phyloP scores from a whole-genome alignment of 2,888 invertebrate species.

The Drosophila cognata region DNA sequence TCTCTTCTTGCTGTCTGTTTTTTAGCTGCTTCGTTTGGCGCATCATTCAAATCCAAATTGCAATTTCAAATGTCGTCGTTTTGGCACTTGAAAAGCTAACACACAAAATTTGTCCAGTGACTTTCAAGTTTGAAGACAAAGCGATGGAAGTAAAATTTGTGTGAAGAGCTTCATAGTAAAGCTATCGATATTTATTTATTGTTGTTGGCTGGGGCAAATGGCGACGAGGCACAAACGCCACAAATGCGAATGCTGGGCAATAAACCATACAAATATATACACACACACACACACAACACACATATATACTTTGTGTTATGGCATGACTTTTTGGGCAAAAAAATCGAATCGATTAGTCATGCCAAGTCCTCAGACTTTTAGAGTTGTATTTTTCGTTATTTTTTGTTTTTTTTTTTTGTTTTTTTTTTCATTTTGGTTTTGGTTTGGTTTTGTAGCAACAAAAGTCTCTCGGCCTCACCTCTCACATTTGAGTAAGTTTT shows the following conservation, averaged over 20 bases:
- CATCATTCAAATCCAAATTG: constrained; percentile 45
- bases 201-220: constrained; percentile 1
- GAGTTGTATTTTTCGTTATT: constrained; percentile 27
- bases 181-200: constrained; percentile 58
- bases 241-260: constrained; percentile 35
- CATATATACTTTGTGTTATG: constrained; percentile 38
- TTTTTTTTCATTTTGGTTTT: background rate
- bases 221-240: constrained; percentile 24
- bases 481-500: constrained; percentile 51
- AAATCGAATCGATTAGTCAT: constrained; percentile 80
- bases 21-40: constrained; percentile 24
- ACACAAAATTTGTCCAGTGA: constrained; percentile 58
- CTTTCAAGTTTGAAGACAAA: constrained; percentile 58
- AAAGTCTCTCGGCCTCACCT: constrained; percentile 49
- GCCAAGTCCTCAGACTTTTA: constrained; percentile 66
- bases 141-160: constrained; percentile 34
- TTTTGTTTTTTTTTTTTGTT: background rate
- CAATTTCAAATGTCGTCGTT: constrained; percentile 56
- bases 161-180: constrained; percentile 23
- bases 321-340: constrained; percentile 75
- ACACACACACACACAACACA: background rate
- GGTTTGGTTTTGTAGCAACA: constrained; percentile 16
- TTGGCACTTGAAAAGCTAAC: constrained; percentile 49
- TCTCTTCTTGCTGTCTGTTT: background rate
- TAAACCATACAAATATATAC: constrained; percentile 22